These are phyloP conservation scores for Diprion similis DNA, from an alignment of 1,140 invertebrate species.

Conservation along the genomic window DNA sequence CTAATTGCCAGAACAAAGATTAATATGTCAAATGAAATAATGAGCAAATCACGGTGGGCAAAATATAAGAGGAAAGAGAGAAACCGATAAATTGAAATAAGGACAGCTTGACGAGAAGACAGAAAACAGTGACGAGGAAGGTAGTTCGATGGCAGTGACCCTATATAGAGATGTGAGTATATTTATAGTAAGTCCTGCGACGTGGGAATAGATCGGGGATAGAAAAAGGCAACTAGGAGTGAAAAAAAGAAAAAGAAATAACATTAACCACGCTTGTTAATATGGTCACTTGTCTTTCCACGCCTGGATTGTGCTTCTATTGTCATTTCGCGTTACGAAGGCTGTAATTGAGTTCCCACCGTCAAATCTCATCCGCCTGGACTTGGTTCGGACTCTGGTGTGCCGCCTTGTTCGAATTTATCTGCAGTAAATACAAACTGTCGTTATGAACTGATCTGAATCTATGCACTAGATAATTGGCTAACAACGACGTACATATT, in stretches of 20 bases:
- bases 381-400: background rate
- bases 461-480: too few species aligned
- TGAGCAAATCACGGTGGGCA: too few species aligned
- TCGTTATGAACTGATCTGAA: too few species aligned
- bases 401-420: too few species aligned
- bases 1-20: too few species aligned
- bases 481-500: too few species aligned
- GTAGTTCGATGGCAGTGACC: background rate
- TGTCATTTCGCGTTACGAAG: background rate
- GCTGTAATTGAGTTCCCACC: background rate
- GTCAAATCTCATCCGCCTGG: background rate
- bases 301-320: background rate
- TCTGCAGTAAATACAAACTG: too few species aligned
- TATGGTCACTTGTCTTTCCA: background rate
- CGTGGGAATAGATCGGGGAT: background rate
- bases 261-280: too few species aligned
- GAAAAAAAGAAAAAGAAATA: too few species aligned
- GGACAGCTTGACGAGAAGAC: background rate
- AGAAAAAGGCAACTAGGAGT: background rate
- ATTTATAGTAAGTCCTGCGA: background rate
- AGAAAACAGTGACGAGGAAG: background rate
- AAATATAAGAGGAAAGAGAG: too few species aligned
- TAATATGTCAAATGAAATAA: too few species aligned
- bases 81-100: too few species aligned
- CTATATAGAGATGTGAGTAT: background rate